Evolutionary conservation across 92 coral and sea anemone genomes (phyloP).

Genomic region (Plumapathes pennacea): DNA sequence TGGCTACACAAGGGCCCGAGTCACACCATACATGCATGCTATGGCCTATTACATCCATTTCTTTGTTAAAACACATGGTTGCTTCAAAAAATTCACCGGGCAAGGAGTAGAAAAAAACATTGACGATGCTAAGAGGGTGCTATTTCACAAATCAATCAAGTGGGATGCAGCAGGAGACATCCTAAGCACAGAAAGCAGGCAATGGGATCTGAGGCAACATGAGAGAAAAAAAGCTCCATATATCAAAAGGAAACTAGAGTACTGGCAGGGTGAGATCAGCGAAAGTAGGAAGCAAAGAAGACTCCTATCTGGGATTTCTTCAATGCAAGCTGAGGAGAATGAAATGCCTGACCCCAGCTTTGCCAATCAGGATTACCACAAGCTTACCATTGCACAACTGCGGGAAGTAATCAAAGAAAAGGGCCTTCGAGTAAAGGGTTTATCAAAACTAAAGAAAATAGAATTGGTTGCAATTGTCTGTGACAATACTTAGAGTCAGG

Average conservation of each 20-base stretch:
- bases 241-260: slow-evolving; percentile 48
- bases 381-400: slow-evolving; percentile 41
- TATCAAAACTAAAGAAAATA: slow-evolving; percentile 53
- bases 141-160: slow-evolving; percentile 40
- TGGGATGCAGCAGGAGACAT: slow-evolving; percentile 63
- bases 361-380: slow-evolving; percentile 6
- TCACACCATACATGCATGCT: slow-evolving; percentile 60
- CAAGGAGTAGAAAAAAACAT: slow-evolving; percentile 66
- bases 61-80: slow-evolving; percentile 40
- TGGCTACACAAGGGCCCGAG: slow-evolving; percentile 41
- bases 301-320: background rate
- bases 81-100: slow-evolving; percentile 50
- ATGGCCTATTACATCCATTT: slow-evolving; percentile 40
- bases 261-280: slow-evolving; percentile 38
- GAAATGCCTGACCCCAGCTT: slow-evolving; percentile 21
- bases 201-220: slow-evolving; percentile 31
- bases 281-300: slow-evolving; percentile 17
- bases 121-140: slow-evolving; percentile 37
- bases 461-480: slow-evolving; percentile 37
- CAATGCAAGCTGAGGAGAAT: slow-evolving; percentile 5
- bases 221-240: slow-evolving; percentile 43
- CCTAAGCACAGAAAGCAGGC: slow-evolving; percentile 48
- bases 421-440: slow-evolving; percentile 41
- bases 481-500: background rate
- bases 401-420: slow-evolving; percentile 40